Evolutionary conservation across 2,888 invertebrate species (phyloP).

Genomic region (Zelleria hepariella): DNA sequence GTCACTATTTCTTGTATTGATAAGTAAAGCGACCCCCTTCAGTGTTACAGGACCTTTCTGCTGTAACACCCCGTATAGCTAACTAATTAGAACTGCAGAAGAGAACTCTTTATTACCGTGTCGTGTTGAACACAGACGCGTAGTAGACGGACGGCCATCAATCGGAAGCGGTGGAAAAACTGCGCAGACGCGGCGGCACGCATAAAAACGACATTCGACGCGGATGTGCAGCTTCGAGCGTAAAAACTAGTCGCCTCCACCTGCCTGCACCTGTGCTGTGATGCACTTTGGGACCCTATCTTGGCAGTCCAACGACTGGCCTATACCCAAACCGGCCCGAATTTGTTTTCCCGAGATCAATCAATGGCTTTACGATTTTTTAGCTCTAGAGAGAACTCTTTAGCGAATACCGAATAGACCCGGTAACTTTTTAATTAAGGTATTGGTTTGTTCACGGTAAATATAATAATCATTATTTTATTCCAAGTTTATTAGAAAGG

Average conservation of each 20-base stretch:
- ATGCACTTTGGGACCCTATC: background rate
- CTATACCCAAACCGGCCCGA: background rate
- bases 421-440: too few species aligned
- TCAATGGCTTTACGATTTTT: too few species aligned
- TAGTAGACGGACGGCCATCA: slow-evolving; percentile 44
- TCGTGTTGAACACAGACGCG: background rate
- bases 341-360: too few species aligned
- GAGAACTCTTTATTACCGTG: background rate
- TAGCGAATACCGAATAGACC: too few species aligned
- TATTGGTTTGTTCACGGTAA: too few species aligned
- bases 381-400: too few species aligned
- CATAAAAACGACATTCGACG: slow-evolving; percentile 51
- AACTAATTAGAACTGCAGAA: background rate
- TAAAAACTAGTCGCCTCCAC: slow-evolving; percentile 47
- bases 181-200: slow-evolving; percentile 27
- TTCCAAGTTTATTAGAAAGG: too few species aligned
- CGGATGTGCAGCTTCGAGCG: slow-evolving; percentile 39
- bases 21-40: too few species aligned
- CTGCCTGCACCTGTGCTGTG: slow-evolving; percentile 8
- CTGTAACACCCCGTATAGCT: too few species aligned
- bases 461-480: too few species aligned
- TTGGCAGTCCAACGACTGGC: background rate
- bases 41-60: too few species aligned
- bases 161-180: slow-evolving; percentile 47
- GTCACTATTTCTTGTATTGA: too few species aligned